These are phyloP conservation scores for Trisateles emortualis DNA, from an alignment of 2,888 invertebrate genomes.

Conservation along the genomic window DNA sequence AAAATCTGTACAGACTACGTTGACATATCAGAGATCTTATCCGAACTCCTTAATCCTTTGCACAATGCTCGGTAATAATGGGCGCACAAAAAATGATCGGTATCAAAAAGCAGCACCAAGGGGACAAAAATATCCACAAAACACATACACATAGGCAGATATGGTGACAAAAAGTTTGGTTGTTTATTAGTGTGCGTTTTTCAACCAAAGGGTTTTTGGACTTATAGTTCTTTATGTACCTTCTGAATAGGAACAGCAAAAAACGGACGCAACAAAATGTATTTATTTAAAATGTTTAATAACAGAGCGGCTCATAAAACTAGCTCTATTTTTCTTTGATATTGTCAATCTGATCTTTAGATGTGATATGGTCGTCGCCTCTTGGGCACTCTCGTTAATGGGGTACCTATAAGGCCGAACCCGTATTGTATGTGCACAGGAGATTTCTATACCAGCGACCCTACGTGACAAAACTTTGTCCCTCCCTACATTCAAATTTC, in stretches of 20 bases:
- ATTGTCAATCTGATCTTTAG: slow-evolving; percentile 83
- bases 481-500: slow-evolving; percentile 86
- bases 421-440: slow-evolving; percentile 81
- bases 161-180: slow-evolving; percentile 72
- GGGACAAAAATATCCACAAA: slow-evolving; percentile 80
- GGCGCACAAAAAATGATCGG: slow-evolving; percentile 82
- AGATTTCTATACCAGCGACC: slow-evolving; percentile 78
- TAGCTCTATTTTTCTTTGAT: slow-evolving; percentile 75
- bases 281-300: slow-evolving; percentile 84
- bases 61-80: slow-evolving; percentile 83
- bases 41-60: slow-evolving; percentile 80
- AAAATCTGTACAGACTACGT: slow-evolving; percentile 75
- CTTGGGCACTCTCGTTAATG: slow-evolving; percentile 83
- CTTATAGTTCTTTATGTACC: slow-evolving; percentile 68
- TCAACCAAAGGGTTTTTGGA: slow-evolving; percentile 76
- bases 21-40: slow-evolving; percentile 86
- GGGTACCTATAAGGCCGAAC: slow-evolving; percentile 82
- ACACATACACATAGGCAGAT: slow-evolving; percentile 62
- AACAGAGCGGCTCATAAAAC: slow-evolving; percentile 82
- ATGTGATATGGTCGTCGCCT: slow-evolving; percentile 79
- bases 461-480: slow-evolving; percentile 86
- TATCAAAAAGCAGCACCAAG: slow-evolving; percentile 81
- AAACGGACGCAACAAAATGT: slow-evolving; percentile 70
- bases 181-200: slow-evolving; percentile 68
- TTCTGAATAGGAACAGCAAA: slow-evolving; percentile 72